phyloP scores from a whole-genome alignment of 2,888 invertebrate genomes.

The Hartigia nigra region DNA sequence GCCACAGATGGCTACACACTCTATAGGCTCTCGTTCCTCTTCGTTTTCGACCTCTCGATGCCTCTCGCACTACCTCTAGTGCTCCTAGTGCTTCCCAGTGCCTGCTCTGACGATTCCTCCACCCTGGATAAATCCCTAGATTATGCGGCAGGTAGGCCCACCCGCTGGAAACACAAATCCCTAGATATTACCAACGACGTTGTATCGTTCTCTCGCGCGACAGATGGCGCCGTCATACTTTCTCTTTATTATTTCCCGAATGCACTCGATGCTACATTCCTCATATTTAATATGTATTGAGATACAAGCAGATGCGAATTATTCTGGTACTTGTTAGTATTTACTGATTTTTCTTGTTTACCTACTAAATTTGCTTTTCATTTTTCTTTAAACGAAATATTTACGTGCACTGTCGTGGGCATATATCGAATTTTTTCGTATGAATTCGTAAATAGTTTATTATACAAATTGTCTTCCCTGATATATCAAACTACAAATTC shows the following conservation, averaged over 20 bases:
- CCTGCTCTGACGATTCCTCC: conserved; percentile 24
- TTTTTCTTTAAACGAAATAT: neutral
- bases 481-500: neutral
- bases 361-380: neutral
- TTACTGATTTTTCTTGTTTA: neutral
- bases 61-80: conserved; percentile 20
- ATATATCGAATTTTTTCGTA: neutral
- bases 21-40: conserved; percentile 3
- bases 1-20: conserved; percentile 13
- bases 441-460: neutral
- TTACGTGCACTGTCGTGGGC: neutral
- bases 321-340: neutral
- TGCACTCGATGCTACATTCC: neutral
- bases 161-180: neutral
- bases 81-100: conserved; percentile 7
- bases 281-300: neutral
- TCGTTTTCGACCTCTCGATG: conserved; percentile 1
- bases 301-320: rapidly evolving
- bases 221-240: neutral
- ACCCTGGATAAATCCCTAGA: neutral
- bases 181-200: neutral
- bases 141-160: neutral
- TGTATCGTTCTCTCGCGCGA: neutral
- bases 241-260: neutral
- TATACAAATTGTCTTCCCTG: neutral